Base-by-base conservation (phyloP, 2,888 invertebrate species). In the Conchocele bisecta region DNA sequence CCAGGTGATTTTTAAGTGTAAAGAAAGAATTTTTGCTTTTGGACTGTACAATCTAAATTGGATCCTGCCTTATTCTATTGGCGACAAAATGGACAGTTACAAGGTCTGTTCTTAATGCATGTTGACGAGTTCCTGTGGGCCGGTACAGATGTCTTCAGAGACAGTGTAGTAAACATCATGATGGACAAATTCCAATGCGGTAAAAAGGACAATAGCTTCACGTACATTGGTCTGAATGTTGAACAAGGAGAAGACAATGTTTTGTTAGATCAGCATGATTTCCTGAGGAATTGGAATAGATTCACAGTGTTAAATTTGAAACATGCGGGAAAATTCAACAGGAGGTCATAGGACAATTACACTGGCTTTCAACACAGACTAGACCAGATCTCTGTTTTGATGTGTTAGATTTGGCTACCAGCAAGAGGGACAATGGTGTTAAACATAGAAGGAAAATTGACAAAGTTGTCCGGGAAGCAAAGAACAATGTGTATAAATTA, bases 121-220 rank as follows among this genome's bases (percentile, higher is more conserved):
- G 67, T 78, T 6, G 75, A 78, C 56, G 69, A 80, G 37, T 74
- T 72, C 46, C 44, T 77, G 1, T 70, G 71, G 70, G 66, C 56
- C 35, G 74, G 76, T n/a, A 50, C 42, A 37, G 29, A 20, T n/a
- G 20, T 35, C 7, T 75, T 75, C 50, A 54, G 69, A 37, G n/a
- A 57, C 9, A 50, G 39, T 1, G 70, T 75, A 5, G 56, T 75
- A 17, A 17, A 33, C 24, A 24, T 54, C 11, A 28, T 79, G n/a
- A 54, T 54, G 29, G 24, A 24, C 20, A 63, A 46, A 41, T 72
- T 75, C 57, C 41, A 26, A 9, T 56, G 51, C 51, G 73, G 75
- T 29, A 66, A 69, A 51, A 29, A 59, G 20, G 46, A 68, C n/a
- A 51, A 57, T 15, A 67, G 20, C 22, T 75, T 76, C 37, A 58